Conservation (phyloP, 2,113 vertebrate genomes). For the Oriolus oriolus region DNA sequence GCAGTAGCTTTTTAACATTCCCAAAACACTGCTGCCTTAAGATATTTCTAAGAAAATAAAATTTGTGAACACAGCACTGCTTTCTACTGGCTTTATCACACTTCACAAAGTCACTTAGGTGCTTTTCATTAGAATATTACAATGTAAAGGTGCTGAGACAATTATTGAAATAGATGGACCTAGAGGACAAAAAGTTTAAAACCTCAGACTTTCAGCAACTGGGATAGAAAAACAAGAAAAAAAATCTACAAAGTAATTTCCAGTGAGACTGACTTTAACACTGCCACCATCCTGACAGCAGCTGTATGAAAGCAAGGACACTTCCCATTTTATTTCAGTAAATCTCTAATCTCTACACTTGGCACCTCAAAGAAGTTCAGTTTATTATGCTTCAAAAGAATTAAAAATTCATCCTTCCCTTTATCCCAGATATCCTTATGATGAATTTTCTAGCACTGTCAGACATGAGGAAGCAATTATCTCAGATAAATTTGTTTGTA, state of each 20-base stretch:
- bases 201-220: background rate
- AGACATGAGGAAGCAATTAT: background rate
- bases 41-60: background rate
- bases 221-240: background rate
- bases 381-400: background rate
- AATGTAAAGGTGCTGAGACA: background rate
- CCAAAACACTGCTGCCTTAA: background rate
- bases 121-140: background rate
- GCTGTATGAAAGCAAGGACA: background rate
- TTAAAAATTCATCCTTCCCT: background rate
- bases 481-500: slow-evolving; percentile 39
- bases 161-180: background rate
- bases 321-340: background rate
- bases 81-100: background rate
- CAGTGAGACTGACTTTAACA: background rate
- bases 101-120: background rate
- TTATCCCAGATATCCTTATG: background rate
- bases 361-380: background rate
- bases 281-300: background rate
- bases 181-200: background rate
- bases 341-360: background rate
- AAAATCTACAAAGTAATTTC: background rate
- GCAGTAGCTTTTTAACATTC: background rate
- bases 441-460: background rate
- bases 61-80: background rate